Base-by-base conservation (phyloP, 2,113 vertebrate species). In the Bos indicus region DNA sequence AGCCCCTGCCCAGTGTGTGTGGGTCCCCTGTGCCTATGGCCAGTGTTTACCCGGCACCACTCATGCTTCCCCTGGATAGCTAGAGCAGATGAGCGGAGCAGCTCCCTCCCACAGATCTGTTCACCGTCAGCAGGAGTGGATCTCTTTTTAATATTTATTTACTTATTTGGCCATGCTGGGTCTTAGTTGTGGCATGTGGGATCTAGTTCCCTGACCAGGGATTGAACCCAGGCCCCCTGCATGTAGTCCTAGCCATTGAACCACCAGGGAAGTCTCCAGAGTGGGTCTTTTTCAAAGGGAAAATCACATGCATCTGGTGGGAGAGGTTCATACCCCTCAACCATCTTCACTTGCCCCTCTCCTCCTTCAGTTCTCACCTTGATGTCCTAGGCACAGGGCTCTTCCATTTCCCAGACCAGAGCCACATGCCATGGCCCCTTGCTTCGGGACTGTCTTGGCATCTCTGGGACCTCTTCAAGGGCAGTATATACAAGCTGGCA, bases 381-480 rank as follows among this genome's bases (percentile, higher is more conserved):
- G 14, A 4, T 1, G 2, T 64, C n/a, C 57, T 14, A 48, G 71
- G 83, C 57, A 30, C 5, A 0, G 60, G 19, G 14, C 4, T 94
- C 67, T 71, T 83, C 60, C 7, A 1, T 52, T 52, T 51, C 4
- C 26, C 59, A 51, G 54, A 5, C 19, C 40, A 40, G 36, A 56
- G 54, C 52, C 2, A 1, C 30, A 0, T 0, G 1, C 62, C 7
- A 2, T 7, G 59, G 84, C 14, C 28, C 17, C 46, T 87, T 40
- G 51, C 71, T 86, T 56, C 6, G 2, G 36, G 40, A 40, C 28
- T 30, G 3, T 59, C n/a, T 64, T 54, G 54, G 23, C 33, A 2
- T 46, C 30, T 0, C 92, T 67, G 54, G 48, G n/a, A 60, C 81
- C 74, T 26, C 40, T 5, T 16, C 5, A 26, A 67, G 88, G 54